Conservation (phyloP, 2,888 invertebrate species). For the Amphipyra tragopoginis region DNA sequence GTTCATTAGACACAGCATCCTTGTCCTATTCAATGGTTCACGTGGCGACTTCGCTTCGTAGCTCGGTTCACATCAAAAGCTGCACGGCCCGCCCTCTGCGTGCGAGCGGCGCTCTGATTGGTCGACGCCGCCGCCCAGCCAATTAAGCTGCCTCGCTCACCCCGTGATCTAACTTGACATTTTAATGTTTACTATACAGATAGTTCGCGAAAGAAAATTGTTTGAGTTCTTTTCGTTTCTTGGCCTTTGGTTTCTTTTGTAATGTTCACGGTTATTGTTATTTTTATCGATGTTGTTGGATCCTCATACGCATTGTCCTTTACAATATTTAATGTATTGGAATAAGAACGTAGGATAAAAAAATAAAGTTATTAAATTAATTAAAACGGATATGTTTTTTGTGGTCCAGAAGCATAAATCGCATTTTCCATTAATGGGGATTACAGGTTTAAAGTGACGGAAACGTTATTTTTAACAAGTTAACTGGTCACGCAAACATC, state of each 20-base stretch:
- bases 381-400: neutral
- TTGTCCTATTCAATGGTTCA: slow-evolving; percentile 56
- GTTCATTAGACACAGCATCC: slow-evolving; percentile 55
- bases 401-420: neutral
- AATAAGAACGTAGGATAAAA: neutral
- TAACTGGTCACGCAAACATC: slow-evolving; percentile 34
- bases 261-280: neutral
- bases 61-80: slow-evolving; percentile 80
- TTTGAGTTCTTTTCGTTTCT: slow-evolving; percentile 39
- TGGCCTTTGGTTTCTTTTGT: slow-evolving; percentile 15
- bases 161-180: slow-evolving; percentile 84
- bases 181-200: slow-evolving; percentile 84
- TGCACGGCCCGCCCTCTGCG: slow-evolving; percentile 79
- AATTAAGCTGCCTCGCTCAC: slow-evolving; percentile 82
- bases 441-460: neutral
- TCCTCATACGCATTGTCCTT: neutral
- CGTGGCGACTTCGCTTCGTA: slow-evolving; percentile 85
- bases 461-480: neutral
- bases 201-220: slow-evolving; percentile 59
- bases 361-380: neutral
- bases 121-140: slow-evolving; percentile 80
- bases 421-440: neutral
- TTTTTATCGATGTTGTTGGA: neutral
- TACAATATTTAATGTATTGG: neutral
- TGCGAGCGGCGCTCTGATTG: slow-evolving; percentile 76